Base-by-base conservation (phyloP, 2,797 vertebrate species). In the Pseudochromis fuscus region DNA sequence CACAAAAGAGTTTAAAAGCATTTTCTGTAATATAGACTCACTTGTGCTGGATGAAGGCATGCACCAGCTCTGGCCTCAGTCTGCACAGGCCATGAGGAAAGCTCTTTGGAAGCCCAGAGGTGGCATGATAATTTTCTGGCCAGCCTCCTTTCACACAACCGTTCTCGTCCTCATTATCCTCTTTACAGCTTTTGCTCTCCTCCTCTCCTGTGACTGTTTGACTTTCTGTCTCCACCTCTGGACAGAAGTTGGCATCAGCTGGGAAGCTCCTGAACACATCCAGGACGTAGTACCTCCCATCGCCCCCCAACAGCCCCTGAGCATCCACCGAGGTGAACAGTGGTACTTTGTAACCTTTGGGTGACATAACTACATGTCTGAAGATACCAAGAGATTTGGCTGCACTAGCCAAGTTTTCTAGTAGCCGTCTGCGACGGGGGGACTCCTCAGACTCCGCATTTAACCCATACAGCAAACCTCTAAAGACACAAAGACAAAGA, bases 231-330 rank as follows among this genome's bases (percentile, higher is more conserved):
- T 79, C 85, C 4, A 18, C 67, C 10, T 82, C 82, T 10, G 79
- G 85, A 53, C 86, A 91, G 84, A 92, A 96, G 89, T 96, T 96
- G 76, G 89, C 90, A 80, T 96, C 95, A 19, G 92, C 90, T 7
- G 95, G 95, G 50, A 93, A 91, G 61, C 72, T 94, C 61, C 94
- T 93, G 75, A 94, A 94, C 24, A 96, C 90, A 77, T 96, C 94
- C 44, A 95, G 85, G 67, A 95, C 40, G 82, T 96, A 96, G 79
- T 89, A 93, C 45, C 95, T 91, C 1, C 93, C 89, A 42, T 96
- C 95, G 4, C 93, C 94, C 4, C 95, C 95, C 71, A 95, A 52
- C 33, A 96, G 88, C 7, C 95, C 95, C 79, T 96, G 94, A 18
- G 93, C 91, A 3, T 96, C 94, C 61, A 92, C 73, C 12, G 95